A percentile compares a stretch with the other conserved stretches of the same genome.
Evolutionary conservation across 2,888 invertebrate species (phyloP).

Genomic region (Matsumyia berberina): DNA sequence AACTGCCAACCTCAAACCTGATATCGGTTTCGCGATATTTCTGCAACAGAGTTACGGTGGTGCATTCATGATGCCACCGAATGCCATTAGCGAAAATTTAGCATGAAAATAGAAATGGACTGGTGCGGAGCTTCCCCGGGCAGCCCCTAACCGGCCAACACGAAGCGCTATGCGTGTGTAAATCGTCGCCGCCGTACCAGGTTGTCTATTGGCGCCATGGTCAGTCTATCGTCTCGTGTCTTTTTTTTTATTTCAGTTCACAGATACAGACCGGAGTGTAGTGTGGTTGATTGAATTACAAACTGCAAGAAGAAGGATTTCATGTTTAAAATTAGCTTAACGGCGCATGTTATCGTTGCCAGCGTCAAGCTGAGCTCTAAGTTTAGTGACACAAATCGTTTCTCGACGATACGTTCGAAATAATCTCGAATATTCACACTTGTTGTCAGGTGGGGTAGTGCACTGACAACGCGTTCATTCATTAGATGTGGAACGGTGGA

Average conservation of each 20-base stretch:
- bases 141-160: not conserved
- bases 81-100: conserved; percentile 51
- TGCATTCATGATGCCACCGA: conserved; percentile 47
- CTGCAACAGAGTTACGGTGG: conserved; percentile 3
- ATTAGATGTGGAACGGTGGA: conserved; percentile 10
- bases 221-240: conserved; percentile 61
- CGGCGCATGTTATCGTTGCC: conserved; percentile 68
- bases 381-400: conserved; percentile 76
- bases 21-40: conserved; percentile 50
- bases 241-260: conserved; percentile 18
- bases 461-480: no score
- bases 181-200: conserved; percentile 65
- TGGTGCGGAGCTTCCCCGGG: not conserved
- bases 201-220: conserved; percentile 74
- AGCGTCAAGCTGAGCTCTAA: conserved; percentile 41
- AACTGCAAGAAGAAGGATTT: conserved; percentile 64
- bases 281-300: conserved; percentile 27
- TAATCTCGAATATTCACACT: conserved; percentile 73
- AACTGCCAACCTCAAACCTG: conserved; percentile 49
- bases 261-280: conserved; percentile 1
- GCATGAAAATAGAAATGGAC: conserved; percentile 64
- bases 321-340: conserved; percentile 73
- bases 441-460: conserved; percentile 4
- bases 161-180: conserved; percentile 50
- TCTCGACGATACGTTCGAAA: conserved; percentile 49